Percentiles rank a stretch among this genome's conserved stretches.
These are phyloP conservation scores for Cyprinodon diabolis DNA, from an alignment of 2,797 vertebrate genomes.

Conservation along the genomic window DNA sequence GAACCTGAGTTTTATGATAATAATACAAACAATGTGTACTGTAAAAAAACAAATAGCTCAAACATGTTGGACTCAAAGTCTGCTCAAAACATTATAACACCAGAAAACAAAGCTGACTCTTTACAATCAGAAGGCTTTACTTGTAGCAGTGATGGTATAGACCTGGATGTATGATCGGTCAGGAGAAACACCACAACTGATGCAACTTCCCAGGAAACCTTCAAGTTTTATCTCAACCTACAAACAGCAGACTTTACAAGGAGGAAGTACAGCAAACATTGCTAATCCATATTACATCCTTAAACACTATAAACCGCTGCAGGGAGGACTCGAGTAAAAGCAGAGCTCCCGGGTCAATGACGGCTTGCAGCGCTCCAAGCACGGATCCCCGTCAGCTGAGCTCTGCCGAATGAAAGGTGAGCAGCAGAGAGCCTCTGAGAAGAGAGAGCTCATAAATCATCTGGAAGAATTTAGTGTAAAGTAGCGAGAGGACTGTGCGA, in stretches of 20 bases:
- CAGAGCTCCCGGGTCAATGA: conserved; percentile 19
- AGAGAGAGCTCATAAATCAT: conserved; percentile 80
- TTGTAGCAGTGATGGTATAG: neutral
- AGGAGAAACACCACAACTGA: neutral
- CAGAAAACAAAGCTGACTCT: neutral
- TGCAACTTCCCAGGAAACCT: neutral
- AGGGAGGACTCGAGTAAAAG: conserved; percentile 4
- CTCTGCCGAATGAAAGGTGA: conserved; percentile 41
- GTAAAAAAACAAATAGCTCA: neutral
- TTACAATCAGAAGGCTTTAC: neutral
- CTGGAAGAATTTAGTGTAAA: conserved; percentile 88
- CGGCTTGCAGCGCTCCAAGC: conserved; percentile 1
- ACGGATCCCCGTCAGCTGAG: conserved; percentile 24
- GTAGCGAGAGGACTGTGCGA: conserved; percentile 78
- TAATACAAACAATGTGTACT: neutral
- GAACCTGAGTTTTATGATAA: neutral
- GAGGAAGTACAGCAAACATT: conserved; percentile 13
- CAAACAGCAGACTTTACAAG: conserved; percentile 4
- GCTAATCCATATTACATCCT: conserved; percentile 12
- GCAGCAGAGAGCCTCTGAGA: conserved; percentile 29
- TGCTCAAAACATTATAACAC: neutral
- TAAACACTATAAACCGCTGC: conserved; percentile 5
- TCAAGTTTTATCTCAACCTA: conserved; percentile 2
- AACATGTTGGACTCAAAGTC: neutral
- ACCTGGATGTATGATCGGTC: neutral